phyloP scores from a whole-genome alignment of 2,888 invertebrate species.

The Alcis repandata region DNA sequence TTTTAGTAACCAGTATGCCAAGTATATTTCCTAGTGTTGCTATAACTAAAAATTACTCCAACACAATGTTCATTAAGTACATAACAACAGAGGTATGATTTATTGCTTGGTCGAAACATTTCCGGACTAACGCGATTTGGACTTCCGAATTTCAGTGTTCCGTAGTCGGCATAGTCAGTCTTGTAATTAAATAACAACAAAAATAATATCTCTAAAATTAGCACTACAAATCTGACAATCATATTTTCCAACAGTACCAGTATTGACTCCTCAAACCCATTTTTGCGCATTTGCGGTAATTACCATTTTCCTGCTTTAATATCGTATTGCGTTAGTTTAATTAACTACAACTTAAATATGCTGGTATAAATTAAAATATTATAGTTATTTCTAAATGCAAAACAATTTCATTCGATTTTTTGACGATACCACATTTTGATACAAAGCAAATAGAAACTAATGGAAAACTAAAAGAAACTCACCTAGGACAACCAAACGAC shows the following conservation, averaged over 20 bases:
- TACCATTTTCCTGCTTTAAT: slow-evolving; percentile 16
- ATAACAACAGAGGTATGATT: background rate
- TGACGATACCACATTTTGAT: too few species aligned
- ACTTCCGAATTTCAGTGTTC: background rate
- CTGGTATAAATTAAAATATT: background rate
- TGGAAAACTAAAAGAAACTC: slow-evolving; percentile 12
- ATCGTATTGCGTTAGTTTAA: background rate
- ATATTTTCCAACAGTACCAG: background rate
- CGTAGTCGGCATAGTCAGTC: too few species aligned
- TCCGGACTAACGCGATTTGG: background rate
- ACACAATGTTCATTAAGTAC: background rate
- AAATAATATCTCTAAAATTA: too few species aligned
- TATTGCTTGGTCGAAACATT: background rate
- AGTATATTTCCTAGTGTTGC: too few species aligned
- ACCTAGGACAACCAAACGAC: slow-evolving; percentile 17
- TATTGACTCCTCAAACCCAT: background rate
- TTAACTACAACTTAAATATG: background rate
- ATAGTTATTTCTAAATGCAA: too few species aligned
- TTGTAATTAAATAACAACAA: background rate
- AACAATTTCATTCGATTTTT: background rate
- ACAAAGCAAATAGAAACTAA: background rate
- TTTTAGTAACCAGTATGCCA: too few species aligned
- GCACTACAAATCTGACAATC: too few species aligned
- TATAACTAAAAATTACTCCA: too few species aligned
- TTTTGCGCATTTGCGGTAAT: slow-evolving; percentile 8